Evolutionary conservation across 2,113 vertebrate genomes (phyloP), one percentile per base, ranked within the genome.

Genomic region (Coptodon bakossiorum): DNA sequence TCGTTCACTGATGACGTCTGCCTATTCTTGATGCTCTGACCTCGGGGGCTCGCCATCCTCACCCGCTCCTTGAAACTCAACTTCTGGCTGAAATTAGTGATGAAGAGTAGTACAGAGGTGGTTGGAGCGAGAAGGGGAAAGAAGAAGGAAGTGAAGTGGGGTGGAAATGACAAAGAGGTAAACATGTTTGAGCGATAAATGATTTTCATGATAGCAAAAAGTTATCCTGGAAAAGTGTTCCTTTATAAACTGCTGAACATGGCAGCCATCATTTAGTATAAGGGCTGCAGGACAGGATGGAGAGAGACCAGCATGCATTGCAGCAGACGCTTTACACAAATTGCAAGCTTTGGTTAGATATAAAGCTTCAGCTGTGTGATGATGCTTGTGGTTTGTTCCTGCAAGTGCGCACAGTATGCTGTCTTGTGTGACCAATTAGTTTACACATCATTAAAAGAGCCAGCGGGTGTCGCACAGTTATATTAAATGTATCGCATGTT

Each of bases 61-160:
- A 99, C 98, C 3, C 98, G 96, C 85, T 99, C 98, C 93, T 98
- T 98, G 61, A 99, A 99, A 92, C 98, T 99, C 90, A 99, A 92
- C 94, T 99, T 99, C 94, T 99, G 98, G 95, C 98, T 99, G 97
- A 61, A 86, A 85, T 76, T n/a, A 8, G 82, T 9, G 40, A 85
- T 50, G 84, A 40, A 38, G 5, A 84, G 61, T 3, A 48, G 79
- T 5, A 27, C 4, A 66, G 48, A 68, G 48, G 52, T 13, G 40
- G 61, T 40, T 19, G 31, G 53, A 59, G 78, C 14, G 17, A 57
- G 57, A 34, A 13, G 29, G 48, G 6, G 56, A 59, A 59, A 73
- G 19, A 43, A 86, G 76, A 50, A 53, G 27, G 71, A 50, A 22
- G n/a, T 8, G 34, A 66, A 0, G 38, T 16, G 34, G 63, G 52